These are phyloP conservation scores for Pteruthius melanotis DNA, from an alignment of 2,113 vertebrate species.

Conservation along the genomic window DNA sequence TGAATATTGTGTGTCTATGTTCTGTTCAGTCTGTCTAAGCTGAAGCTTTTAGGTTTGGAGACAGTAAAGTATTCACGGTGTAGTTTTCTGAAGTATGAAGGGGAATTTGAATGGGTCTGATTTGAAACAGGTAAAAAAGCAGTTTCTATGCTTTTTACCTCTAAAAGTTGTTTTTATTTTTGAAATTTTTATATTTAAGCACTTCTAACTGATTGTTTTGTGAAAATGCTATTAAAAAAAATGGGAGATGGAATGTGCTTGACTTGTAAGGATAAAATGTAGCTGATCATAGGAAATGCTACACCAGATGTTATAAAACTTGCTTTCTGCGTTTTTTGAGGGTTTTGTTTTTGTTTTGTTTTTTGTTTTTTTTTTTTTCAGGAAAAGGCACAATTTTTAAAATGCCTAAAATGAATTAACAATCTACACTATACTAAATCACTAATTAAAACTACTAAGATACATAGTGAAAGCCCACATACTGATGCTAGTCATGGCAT, in stretches of 20 bases:
- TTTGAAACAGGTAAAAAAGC: background rate
- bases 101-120: background rate
- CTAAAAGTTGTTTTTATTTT: background rate
- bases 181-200: background rate
- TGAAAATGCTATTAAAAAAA: background rate
- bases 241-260: background rate
- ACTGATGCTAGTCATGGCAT: background rate
- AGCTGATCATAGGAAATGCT: background rate
- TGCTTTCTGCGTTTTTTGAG: background rate
- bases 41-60: background rate
- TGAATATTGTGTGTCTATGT: background rate
- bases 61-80: background rate
- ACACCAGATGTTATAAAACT: background rate
- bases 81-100: background rate
- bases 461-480: background rate
- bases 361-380: background rate
- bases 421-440: background rate
- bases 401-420: background rate
- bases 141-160: background rate
- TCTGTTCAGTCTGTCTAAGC: background rate
- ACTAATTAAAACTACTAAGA: background rate
- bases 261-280: background rate
- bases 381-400: background rate
- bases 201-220: background rate
- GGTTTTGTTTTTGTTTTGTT: background rate